Conservation (phyloP, 2,888 invertebrate genomes). For the Entomobrya multifasciata region DNA sequence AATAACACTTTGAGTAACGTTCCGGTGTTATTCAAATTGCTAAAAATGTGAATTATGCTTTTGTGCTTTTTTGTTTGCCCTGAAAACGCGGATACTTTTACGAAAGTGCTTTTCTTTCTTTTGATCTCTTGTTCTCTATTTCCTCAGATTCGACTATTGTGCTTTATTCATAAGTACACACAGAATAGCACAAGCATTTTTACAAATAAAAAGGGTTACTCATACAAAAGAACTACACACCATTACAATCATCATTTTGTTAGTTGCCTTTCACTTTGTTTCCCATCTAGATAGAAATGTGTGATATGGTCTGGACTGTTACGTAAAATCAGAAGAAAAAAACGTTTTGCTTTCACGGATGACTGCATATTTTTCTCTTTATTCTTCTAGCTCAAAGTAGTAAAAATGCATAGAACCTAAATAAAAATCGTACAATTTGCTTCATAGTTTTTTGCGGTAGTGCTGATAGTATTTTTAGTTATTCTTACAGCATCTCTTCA, state of each 20-base stretch:
- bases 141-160: no score
- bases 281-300: not conserved
- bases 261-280: slow-evolving; percentile 1
- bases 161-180: not conserved
- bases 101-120: slow-evolving; percentile 42
- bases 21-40: slow-evolving; percentile 40
- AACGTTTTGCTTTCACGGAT: slow-evolving; percentile 31
- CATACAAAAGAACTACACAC: not conserved
- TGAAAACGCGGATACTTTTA: slow-evolving; percentile 9
- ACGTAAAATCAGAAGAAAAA: slow-evolving; percentile 10
- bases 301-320: not conserved
- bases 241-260: not conserved
- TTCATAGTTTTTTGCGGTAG: no score
- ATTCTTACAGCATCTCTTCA: not conserved
- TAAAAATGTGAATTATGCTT: slow-evolving; percentile 46
- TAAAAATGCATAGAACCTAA: no score
- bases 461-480: not conserved
- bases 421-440: not conserved
- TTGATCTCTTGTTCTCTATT: slow-evolving; percentile 19
- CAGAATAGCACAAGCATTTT: not conserved
- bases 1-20: no score
- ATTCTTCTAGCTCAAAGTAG: not conserved
- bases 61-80: slow-evolving; percentile 18
- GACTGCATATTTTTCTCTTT: not conserved
- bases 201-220: not conserved